A percentile compares a stretch with the other conserved stretches of the same genome.
These are phyloP conservation scores for Pelecanus crispus DNA, from an alignment of 2,113 vertebrate species.

Conservation along the genomic window DNA sequence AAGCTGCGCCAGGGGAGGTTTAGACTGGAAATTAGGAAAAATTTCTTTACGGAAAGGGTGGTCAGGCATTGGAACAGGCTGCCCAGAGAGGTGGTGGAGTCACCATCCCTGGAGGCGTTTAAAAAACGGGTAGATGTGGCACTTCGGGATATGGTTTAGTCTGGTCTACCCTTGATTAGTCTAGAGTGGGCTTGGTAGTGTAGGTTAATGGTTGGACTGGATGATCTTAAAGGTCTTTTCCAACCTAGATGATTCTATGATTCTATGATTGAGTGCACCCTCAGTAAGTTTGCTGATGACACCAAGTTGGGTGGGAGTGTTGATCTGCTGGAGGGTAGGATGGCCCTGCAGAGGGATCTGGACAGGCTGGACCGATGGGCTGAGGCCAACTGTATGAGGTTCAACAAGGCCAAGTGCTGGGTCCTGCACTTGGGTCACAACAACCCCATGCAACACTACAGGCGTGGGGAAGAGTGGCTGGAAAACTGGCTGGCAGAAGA, in stretches of 20 bases:
- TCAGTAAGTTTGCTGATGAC: no score
- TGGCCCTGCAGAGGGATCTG: no score
- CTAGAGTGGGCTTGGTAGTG: neutral
- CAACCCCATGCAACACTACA: no score
- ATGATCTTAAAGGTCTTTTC: neutral
- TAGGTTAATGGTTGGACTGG: neutral
- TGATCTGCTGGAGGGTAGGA: no score
- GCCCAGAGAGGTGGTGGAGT: neutral
- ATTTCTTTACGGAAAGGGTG: neutral
- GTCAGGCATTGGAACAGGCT: neutral
- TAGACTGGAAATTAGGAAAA: neutral
- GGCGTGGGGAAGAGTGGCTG: no score
- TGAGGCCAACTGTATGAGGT: no score
- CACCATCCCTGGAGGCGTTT: neutral
- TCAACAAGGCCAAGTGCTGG: no score
- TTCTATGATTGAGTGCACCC: neutral
- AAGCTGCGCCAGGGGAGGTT: neutral
- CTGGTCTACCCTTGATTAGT: no score
- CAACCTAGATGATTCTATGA: neutral
- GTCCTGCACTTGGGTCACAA: no score
- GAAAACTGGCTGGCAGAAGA: no score
- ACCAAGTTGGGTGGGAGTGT: no score
- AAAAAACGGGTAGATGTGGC: neutral
- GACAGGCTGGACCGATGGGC: no score
- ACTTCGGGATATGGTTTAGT: neutral